These are phyloP conservation scores for Chelmon rostratus DNA, from an alignment of 2,797 vertebrate species.

Conservation along the genomic window DNA sequence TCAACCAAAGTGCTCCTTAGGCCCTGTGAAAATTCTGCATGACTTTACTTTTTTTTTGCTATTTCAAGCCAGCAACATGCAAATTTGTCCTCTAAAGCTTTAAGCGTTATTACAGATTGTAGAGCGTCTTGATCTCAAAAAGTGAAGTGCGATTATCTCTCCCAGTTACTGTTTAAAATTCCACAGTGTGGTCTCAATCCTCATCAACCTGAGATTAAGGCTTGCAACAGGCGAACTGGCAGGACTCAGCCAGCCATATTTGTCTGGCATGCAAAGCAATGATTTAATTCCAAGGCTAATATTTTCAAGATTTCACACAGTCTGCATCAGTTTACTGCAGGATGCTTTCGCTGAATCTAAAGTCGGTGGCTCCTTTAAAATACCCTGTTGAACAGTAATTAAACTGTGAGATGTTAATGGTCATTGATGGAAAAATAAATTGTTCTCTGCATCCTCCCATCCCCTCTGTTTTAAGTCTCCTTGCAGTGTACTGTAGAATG, in stretches of 20 bases:
- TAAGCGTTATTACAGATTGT: slow-evolving; percentile 33
- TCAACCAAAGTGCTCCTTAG: neutral
- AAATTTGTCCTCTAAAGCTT: slow-evolving; percentile 24
- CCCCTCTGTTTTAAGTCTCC: neutral
- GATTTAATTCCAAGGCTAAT: slow-evolving; percentile 20
- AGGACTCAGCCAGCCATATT: slow-evolving; percentile 10
- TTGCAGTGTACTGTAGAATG: neutral
- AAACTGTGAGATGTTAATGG: slow-evolving; percentile 16
- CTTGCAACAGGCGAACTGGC: slow-evolving; percentile 22
- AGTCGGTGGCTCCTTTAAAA: slow-evolving; percentile 24
- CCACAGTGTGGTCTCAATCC: slow-evolving; percentile 27
- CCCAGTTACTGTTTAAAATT: slow-evolving; percentile 53
- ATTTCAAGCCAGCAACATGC: slow-evolving; percentile 35
- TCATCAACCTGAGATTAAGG: slow-evolving; percentile 29
- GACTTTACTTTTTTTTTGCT: neutral
- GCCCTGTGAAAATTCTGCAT: neutral
- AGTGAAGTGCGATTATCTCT: slow-evolving; percentile 45
- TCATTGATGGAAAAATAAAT: slow-evolving; percentile 27
- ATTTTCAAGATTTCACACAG: slow-evolving; percentile 12
- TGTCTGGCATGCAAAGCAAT: slow-evolving; percentile 29
- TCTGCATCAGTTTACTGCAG: slow-evolving; percentile 14
- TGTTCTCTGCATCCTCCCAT: neutral
- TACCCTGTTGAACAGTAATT: slow-evolving; percentile 3
- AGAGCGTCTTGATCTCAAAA: slow-evolving; percentile 28
- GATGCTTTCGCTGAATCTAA: neutral